These are phyloP conservation scores for Drosophila differens DNA, from an alignment of 2,888 invertebrate species.

Conservation along the genomic window DNA sequence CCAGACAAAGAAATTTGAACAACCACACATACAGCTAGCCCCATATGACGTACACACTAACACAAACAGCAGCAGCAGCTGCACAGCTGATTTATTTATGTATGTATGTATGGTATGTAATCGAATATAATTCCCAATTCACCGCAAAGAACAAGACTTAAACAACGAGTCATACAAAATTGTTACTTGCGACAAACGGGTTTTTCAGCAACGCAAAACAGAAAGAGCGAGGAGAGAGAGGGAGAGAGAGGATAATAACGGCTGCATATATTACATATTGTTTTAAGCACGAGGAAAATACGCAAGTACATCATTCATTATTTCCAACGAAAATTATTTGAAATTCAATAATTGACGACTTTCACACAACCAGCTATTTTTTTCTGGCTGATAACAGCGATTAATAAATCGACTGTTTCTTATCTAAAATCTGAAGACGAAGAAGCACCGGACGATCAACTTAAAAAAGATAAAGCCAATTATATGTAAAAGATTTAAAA, in stretches of 20 bases:
- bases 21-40: constrained; percentile 11
- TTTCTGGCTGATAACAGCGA: constrained; percentile 15
- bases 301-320: not conserved
- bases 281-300: not conserved
- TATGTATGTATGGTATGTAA: constrained; percentile 10
- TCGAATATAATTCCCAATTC: constrained; percentile 35
- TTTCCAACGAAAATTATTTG: constrained; percentile 2
- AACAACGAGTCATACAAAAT: constrained; percentile 29
- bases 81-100: constrained; percentile 54
- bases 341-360: not conserved
- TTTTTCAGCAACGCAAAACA: constrained; percentile 17
- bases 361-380: constrained; percentile 22
- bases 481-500: not conserved
- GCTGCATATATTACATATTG: constrained; percentile 2
- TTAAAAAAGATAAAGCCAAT: not conserved
- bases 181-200: constrained; percentile 41
- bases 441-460: too few relatives aligned
- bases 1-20: constrained; percentile 51
- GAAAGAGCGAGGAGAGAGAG: not conserved
- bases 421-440: too few relatives aligned
- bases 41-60: not conserved
- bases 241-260: not conserved
- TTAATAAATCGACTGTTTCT: not conserved
- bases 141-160: constrained; percentile 22
- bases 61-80: constrained; percentile 36